A percentile compares a stretch with the other conserved stretches of the same genome.
phyloP scores from a whole-genome alignment of 1,140 invertebrate species.

The Cataglyphis hispanica region DNA sequence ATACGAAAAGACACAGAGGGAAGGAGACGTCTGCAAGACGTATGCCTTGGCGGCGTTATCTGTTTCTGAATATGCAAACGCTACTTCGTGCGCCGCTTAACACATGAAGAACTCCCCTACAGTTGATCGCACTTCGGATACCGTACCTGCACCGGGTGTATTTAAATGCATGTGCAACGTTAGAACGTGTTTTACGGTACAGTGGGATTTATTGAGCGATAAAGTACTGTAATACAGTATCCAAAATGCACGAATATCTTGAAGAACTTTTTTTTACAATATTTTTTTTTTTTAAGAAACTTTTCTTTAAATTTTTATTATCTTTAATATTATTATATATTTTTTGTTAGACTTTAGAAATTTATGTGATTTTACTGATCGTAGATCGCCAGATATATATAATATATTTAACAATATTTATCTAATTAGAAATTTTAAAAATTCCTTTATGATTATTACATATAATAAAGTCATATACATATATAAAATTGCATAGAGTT shows the following conservation, averaged over 20 bases:
- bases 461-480: not conserved
- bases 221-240: not conserved
- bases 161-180: slow-evolving; percentile 37
- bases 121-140: slow-evolving; percentile 49
- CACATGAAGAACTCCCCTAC: slow-evolving; percentile 67
- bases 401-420: not conserved
- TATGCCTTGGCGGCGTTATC: slow-evolving; percentile 47
- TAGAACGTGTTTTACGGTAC: slow-evolving; percentile 26
- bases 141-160: slow-evolving; percentile 20
- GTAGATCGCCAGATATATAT: not conserved
- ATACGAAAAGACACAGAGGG: slow-evolving; percentile 32
- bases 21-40: slow-evolving; percentile 49
- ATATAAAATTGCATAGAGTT: not conserved
- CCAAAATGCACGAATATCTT: not conserved
- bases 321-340: not conserved
- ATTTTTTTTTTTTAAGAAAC: not conserved
- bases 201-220: slow-evolving; percentile 29
- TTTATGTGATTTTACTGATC: not conserved
- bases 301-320: not conserved
- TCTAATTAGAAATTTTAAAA: not conserved
- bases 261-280: not conserved
- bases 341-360: not conserved
- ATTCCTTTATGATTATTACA: not conserved
- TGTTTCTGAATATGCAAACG: slow-evolving; percentile 72
- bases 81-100: slow-evolving; percentile 39